Evolutionary conservation across 2,113 vertebrate genomes (phyloP), one percentile per base, ranked within the genome.

Genomic region (Saguinus imperator): DNA sequence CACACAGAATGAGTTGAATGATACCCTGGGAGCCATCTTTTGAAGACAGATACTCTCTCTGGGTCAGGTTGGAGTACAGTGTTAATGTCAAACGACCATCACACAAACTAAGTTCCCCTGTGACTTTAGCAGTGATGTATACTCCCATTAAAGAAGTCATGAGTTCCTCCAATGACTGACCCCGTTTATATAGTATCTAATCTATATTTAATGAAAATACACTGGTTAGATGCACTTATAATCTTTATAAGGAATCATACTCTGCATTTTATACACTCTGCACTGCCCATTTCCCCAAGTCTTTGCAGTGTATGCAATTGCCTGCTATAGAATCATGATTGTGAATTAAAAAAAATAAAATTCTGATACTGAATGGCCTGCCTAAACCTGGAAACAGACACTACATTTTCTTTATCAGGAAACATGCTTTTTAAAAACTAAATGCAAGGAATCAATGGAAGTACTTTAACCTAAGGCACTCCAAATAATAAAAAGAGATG

Each of bases 1-100:
- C 61, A 83, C 80, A 92, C 21, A 95, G 66, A 93, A 58, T 94
- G 58, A 91, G 66, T 45, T 96, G 89, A 96, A 95, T 96, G 95
- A 58, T 58, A 45, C 13, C 64, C 72, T 27, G 10, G 52, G 81
- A 96, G 85, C 4, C 11, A 86, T 58, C 68, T 68, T 96, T 96
- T 97, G 91, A 97, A 96, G 86, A 86, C 20, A 25, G 68, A 87
- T 2, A 88, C 58, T 86, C 73, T 91, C 68, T 72, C 13, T 83
- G 77, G 88, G 82, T 95, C 93, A 97, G 35, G 16, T 40, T 77
- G 66, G 52, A 96, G 91, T 68, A 95, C 64, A 70, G n/a, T 70
- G 82, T 64, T 94, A 96, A 96, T 75, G 82, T 94, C 93, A 97
- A 79, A 92, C 66, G 61, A 77, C 77, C 48, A 86, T 55, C n/a